Conservation (phyloP, 1,140 invertebrate species). For the Acromyrmex charruanus region DNA sequence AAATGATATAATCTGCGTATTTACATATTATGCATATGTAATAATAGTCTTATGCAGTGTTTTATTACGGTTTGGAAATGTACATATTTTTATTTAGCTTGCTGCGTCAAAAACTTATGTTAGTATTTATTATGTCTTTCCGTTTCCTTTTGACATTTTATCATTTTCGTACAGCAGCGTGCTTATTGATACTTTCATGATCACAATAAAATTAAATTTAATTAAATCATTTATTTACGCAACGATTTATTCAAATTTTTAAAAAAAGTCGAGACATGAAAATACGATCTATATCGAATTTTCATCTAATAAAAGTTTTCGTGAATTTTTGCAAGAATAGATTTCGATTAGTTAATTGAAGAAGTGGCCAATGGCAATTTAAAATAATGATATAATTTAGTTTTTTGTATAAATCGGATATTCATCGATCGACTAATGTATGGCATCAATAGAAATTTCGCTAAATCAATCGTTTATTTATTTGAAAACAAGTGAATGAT, state of each 20-base stretch:
- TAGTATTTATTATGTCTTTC: constrained; percentile 8
- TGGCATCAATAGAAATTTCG: not conserved
- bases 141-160: not conserved
- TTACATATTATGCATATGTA: not conserved
- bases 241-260: not conserved
- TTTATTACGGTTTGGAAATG: not conserved
- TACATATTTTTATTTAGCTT: not conserved
- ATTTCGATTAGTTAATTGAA: constrained; percentile 5
- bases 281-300: not conserved
- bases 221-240: not conserved
- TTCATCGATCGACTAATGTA: not conserved
- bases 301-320: constrained; percentile 3
- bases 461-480: not conserved
- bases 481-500: not conserved
- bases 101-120: not conserved
- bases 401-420: not conserved
- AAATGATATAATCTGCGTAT: not conserved
- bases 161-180: not conserved
- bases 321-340: not conserved
- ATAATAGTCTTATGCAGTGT: not conserved
- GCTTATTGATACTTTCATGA: not conserved
- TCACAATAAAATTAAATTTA: not conserved
- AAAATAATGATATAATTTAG: not conserved
- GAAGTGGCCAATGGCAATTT: not conserved
- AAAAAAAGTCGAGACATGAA: not conserved